Base-by-base conservation (phyloP, 1,140 invertebrate species). In the Papilio polyxenes region DNA sequence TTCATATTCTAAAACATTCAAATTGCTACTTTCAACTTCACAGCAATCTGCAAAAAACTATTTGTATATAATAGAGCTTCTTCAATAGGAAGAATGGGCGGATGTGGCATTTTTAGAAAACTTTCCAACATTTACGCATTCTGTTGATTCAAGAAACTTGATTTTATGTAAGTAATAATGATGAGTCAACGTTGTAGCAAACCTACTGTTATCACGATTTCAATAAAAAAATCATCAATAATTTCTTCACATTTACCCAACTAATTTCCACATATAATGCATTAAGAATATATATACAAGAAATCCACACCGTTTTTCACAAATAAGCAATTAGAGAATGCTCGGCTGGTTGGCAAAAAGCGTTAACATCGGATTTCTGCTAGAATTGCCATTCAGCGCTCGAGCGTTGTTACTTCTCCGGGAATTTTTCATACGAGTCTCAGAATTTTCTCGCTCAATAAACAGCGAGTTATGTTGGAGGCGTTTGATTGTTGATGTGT, bases 201-300 rank as follows among this genome's bases (percentile, higher is more conserved):
- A 44, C 44, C 49, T 20, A 76, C 44, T 49, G 40, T 76, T 51
- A 77, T 77, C 13, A 37, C 49, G 20, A 76, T 76, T 76, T 76
- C 65, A 72, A 72, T 72, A 72, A 37, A 72, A 72, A 72, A 31
- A 72, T 5, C 56, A 69, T 80, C 40, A 69, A 69, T 80, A 80
- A 49, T 80, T 80, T 44, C 44, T 40, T 40, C 59, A 62, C 78
- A 48, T 69, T 11, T 65, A 10, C 69, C 59, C 48, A 48, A 49
- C 78, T 80, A 80, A 80, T 80, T 80, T 80, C 40, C 78, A 80
- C 78, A 80, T 69, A 40, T 31, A 80, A 69, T 31, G 75, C 48
- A 77, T 77, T 56, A 37, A 37, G 65, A 72, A 72, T 72, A 65
- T 65, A 65, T 65, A 72, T 40, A 72, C 31, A 72, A 72, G 65